Percentiles rank a stretch among this genome's conserved stretches.
Conservation (phyloP, 37 sponge, comb jelly and placozoan species). For the Haliclona indistincta region DNA sequence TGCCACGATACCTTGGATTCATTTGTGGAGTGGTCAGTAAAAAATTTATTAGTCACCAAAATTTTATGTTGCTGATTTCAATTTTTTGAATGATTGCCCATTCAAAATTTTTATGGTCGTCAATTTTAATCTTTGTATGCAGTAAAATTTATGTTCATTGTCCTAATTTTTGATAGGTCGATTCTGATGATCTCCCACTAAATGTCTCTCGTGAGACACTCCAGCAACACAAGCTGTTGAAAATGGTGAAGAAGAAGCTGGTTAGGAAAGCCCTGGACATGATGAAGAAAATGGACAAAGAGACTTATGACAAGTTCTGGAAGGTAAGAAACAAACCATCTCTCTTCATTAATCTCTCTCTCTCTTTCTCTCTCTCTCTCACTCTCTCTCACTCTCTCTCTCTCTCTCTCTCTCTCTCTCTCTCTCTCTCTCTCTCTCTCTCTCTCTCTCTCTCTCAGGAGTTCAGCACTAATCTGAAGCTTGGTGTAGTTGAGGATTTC, state of each 20-base stretch:
- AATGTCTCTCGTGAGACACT: conserved; percentile 97
- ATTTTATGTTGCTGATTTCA: background rate
- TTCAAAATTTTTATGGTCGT: background rate
- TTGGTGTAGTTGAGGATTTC: no score
- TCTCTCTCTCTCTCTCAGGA: no score
- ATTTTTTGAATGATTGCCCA: background rate
- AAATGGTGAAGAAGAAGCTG: conserved; percentile 98
- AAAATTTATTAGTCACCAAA: background rate
- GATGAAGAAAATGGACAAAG: conserved; percentile 91
- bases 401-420: background rate
- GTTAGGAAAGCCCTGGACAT: conserved; percentile 98
- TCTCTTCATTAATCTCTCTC: no score
- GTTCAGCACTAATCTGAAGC: no score
- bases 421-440: background rate
- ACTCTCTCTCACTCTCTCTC: no score
- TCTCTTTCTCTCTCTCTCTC: no score
- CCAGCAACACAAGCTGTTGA: conserved; percentile 98
- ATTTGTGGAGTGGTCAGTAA: conserved; percentile 85
- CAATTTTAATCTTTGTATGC: background rate
- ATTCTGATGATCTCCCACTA: conserved; percentile 97
- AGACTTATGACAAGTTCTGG: conserved; percentile 92
- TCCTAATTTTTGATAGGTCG: conserved; percentile 58
- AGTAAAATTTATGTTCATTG: background rate
- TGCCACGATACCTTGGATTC: conserved; percentile 95
- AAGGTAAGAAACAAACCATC: no score